These are phyloP conservation scores for Sialis fuliginosa DNA, from an alignment of 2,888 invertebrate species.

Conservation along the genomic window DNA sequence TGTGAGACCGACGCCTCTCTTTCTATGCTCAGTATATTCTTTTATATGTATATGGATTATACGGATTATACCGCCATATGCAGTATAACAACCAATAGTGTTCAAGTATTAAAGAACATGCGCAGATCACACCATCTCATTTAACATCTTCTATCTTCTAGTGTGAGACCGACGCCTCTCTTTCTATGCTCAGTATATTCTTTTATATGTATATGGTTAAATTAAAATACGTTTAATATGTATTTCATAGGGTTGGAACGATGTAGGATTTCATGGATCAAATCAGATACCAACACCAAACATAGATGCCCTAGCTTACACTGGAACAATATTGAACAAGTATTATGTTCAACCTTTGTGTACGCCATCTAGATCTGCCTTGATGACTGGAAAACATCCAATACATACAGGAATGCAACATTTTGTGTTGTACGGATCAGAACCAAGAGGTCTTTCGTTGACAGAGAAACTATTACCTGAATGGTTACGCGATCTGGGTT, in stretches of 20 bases:
- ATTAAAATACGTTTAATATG: no score
- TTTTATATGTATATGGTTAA: no score
- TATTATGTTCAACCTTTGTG: slow-evolving; percentile 73
- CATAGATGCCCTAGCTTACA: slow-evolving; percentile 63
- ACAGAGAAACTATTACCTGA: slow-evolving; percentile 57
- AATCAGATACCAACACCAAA: slow-evolving; percentile 70
- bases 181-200: no score
- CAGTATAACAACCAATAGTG: no score
- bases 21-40: no score
- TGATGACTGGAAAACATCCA: slow-evolving; percentile 75
- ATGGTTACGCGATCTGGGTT: slow-evolving; percentile 56
- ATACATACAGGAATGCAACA: slow-evolving; percentile 67
- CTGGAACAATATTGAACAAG: slow-evolving; percentile 53
- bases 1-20: no score
- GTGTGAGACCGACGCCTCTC: no score
- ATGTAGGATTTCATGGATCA: slow-evolving; percentile 72
- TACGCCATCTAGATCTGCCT: slow-evolving; percentile 63
- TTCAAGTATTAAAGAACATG: no score
- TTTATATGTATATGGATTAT: no score
- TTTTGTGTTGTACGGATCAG: slow-evolving; percentile 47
- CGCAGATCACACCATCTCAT: no score
- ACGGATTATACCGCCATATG: no score
- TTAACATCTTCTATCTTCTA: no score
- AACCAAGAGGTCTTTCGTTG: slow-evolving; percentile 64
- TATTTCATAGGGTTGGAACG: slow-evolving; percentile 58